phyloP scores from a whole-genome alignment of 2,797 vertebrate genomes.

The Rhinatrema bivittatum region DNA sequence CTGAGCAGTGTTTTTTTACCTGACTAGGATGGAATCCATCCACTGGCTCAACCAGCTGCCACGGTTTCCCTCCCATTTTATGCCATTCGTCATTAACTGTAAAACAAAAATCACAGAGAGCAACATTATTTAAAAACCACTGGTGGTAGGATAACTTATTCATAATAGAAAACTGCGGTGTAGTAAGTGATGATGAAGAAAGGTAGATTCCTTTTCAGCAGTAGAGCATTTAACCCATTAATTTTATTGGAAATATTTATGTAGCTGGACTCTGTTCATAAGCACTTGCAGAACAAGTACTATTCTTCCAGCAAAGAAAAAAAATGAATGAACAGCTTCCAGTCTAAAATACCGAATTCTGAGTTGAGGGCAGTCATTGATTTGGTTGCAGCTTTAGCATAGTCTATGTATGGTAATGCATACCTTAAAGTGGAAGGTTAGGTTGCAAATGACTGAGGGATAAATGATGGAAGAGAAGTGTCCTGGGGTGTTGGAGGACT shows the following conservation, averaged over 20 bases:
- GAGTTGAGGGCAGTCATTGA: conserved; percentile 8
- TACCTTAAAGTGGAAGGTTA: no score
- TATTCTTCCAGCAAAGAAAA: conserved; percentile 13
- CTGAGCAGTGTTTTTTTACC: no score
- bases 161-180: no score
- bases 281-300: conserved; percentile 9
- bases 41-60: conserved; percentile 54
- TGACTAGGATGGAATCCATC: conserved; percentile 66
- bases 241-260: conserved; percentile 13
- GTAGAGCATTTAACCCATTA: conserved; percentile 20
- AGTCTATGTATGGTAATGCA: neutral
- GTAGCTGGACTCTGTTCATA: conserved; percentile 25
- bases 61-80: conserved; percentile 43
- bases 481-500: no score
- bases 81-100: conserved; percentile 46
- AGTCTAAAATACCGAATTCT: conserved; percentile 27
- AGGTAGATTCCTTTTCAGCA: conserved; percentile 8
- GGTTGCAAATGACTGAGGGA: no score
- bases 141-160: no score
- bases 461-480: no score
- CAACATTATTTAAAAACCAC: no score
- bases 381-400: conserved; percentile 2
- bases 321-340: conserved; percentile 4
- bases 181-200: conserved; percentile 11
- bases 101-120: neutral